Conservation (phyloP, 2,113 vertebrate species). For the Ageneiosus marmoratus region DNA sequence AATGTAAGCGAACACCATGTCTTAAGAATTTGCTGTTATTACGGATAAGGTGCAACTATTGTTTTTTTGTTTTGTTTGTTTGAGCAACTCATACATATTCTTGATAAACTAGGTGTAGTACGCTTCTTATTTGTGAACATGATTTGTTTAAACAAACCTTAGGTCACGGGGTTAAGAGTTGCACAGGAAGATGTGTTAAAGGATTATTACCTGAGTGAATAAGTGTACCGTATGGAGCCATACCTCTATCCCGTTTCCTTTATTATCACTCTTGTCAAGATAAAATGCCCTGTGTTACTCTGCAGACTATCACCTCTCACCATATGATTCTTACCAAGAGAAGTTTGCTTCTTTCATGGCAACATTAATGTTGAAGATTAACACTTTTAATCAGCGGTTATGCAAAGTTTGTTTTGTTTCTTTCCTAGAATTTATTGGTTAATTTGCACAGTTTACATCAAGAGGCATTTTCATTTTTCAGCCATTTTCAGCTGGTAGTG, state of each 20-base stretch:
- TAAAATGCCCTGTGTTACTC: conserved; percentile 40
- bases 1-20: conserved; percentile 33
- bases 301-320: conserved; percentile 7
- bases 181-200: conserved; percentile 43
- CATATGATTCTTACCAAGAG: background rate
- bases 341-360: conserved; percentile 3
- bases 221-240: conserved; percentile 31
- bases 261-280: conserved; percentile 30
- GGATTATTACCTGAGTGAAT: conserved; percentile 46
- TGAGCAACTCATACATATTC: conserved; percentile 17
- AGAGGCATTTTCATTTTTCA: background rate
- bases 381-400: background rate
- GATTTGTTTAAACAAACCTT: conserved; percentile 47
- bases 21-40: conserved; percentile 41
- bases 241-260: conserved; percentile 34
- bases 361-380: background rate
- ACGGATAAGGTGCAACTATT: conserved; percentile 32
- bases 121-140: conserved; percentile 10
- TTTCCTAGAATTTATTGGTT: background rate
- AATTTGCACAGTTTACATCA: background rate
- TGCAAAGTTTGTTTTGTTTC: background rate
- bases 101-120: conserved; percentile 3
- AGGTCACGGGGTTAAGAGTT: conserved; percentile 42
- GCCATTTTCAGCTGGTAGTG: background rate
- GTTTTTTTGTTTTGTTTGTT: conserved; percentile 47